Conservation (phyloP, 2,888 invertebrate genomes). For the Hemistola chrysoprasaria region DNA sequence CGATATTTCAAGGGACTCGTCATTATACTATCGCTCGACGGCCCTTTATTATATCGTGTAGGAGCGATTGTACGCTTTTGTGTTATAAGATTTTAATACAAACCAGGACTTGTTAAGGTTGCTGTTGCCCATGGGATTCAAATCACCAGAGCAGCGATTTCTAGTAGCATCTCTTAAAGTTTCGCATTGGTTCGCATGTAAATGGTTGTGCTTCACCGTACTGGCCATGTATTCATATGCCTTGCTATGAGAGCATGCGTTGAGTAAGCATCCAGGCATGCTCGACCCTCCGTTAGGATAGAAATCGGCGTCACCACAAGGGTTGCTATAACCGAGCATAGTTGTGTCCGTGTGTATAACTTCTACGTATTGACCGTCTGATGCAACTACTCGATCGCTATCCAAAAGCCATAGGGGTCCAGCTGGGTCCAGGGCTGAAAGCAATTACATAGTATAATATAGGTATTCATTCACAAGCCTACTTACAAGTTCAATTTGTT, state of each 20-base stretch:
- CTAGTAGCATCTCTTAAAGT: constrained; percentile 39
- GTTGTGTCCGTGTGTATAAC: constrained; percentile 59
- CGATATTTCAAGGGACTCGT: too few species aligned
- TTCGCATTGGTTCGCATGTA: constrained; percentile 46
- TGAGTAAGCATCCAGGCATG: constrained; percentile 56
- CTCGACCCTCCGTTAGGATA: constrained; percentile 61
- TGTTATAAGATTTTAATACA: too few species aligned
- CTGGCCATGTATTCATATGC: constrained; percentile 49
- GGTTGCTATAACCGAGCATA: constrained; percentile 47
- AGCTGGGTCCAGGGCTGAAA: constrained; percentile 64
- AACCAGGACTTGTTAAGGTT: constrained; percentile 40
- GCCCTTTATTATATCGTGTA: too few species aligned
- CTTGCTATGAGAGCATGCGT: constrained; percentile 56
- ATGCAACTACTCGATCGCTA: constrained; percentile 37
- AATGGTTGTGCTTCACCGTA: constrained; percentile 46
- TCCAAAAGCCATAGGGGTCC: constrained; percentile 52
- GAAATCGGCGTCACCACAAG: constrained; percentile 49
- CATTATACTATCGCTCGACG: too few species aligned
- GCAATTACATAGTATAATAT: too few species aligned
- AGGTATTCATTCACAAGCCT: too few species aligned
- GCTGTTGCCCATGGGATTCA: constrained; percentile 50
- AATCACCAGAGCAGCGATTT: constrained; percentile 37
- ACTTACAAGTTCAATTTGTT: too few species aligned
- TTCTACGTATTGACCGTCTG: constrained; percentile 53
- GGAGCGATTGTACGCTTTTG: too few species aligned